Evolutionary conservation across 2,113 vertebrate genomes (phyloP), one percentile per base, ranked within the genome.

Genomic region (Phycodurus eques): DNA sequence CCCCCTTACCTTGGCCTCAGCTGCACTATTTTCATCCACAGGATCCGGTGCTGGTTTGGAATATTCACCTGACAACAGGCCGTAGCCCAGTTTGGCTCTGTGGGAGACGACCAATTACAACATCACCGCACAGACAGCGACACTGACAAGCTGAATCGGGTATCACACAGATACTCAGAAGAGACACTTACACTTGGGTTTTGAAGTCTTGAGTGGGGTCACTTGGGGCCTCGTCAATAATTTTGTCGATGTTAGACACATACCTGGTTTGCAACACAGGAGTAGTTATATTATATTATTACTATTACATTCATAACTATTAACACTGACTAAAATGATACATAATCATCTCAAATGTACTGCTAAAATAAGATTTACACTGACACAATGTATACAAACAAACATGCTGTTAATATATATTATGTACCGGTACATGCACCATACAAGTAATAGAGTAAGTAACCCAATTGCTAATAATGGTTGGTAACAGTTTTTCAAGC

Each of bases 201-300:
- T 95, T 99, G 91, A 99, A 99, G 89, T 99, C 98, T 89, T 98
- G 98, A 9, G 95, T 96, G 46, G 98, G 96, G 82, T 99, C 98
- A 0, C 95, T 87, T 1, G 97, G 96, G 5, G 96, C 94, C 14
- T 94, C 96, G 79, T 95, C 94, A 84, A 97, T 95, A 85, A 99
- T 96, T 91, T 97, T 98, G 88, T 98, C 95, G 54, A 98, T 93
- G 79, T 95, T 96, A 53, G 95, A 95, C 85, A 99, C 98, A 0
- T 99, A 99, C 87, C 98, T 99, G 79, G 14, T 68, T 61, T 17
- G 19, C 27, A 80, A 11, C 1, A 17, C 8, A 8, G 9, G 8
- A n/a, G 20, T 0, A 22, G 35, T 39, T 39, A 39, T 6, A 39
- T 39, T 39, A 39, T 39, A 39, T 39, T 2, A 39, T 6, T 39